These are phyloP conservation scores for Wiebesia pumilae DNA, from an alignment of 1,140 invertebrate species.

Conservation along the genomic window DNA sequence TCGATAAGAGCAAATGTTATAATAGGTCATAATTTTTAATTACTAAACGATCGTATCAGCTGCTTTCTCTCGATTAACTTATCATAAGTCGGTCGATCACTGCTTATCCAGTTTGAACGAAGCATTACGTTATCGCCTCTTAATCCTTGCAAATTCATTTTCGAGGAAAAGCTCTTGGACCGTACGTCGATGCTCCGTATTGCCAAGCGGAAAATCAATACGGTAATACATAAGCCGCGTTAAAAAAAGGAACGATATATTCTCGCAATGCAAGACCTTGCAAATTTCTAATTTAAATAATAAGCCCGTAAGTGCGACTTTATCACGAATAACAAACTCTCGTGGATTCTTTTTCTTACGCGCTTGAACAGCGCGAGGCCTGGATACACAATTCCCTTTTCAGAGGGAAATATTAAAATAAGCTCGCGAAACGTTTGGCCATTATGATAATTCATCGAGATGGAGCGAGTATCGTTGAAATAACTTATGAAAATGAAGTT, in stretches of 20 bases:
- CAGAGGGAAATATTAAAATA: not conserved
- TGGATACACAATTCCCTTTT: too few species aligned
- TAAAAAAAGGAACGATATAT: too few species aligned
- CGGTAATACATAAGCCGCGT: too few species aligned
- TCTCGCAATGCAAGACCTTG: too few species aligned
- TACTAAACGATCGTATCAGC: not conserved
- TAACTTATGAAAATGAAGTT: not conserved
- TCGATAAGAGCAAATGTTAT: constrained; percentile 20
- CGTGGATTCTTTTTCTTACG: too few species aligned
- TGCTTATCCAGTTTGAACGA: not conserved
- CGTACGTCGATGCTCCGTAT: not conserved
- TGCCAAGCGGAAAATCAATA: too few species aligned
- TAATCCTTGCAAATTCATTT: not conserved
- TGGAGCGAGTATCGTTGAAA: not conserved
- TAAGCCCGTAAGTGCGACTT: too few species aligned
- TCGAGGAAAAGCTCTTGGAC: not conserved
- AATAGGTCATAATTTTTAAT: constrained; percentile 10
- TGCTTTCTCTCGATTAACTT: not conserved
- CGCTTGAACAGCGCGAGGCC: too few species aligned
- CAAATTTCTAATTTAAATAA: too few species aligned
- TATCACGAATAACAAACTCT: too few species aligned
- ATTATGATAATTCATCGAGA: not conserved
- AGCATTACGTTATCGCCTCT: not conserved
- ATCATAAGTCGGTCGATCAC: constrained; percentile 6
- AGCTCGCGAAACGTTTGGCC: not conserved